Base-by-base conservation (phyloP, 2,888 invertebrate genomes). In the Torymus texanus region DNA sequence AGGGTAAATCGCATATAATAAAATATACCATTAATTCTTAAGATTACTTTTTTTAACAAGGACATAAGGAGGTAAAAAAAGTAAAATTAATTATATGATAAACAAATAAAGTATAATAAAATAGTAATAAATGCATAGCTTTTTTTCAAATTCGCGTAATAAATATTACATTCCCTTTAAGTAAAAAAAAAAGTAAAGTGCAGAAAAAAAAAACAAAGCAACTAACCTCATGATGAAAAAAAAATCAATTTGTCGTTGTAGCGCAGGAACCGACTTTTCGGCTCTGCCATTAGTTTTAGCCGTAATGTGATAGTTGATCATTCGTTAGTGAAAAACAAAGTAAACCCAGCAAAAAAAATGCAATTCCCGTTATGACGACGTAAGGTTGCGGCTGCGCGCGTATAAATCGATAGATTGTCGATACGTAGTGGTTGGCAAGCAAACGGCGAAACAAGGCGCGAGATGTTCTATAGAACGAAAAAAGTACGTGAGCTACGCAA, bases 211-310 rank as follows among this genome's bases (percentile, higher is more conserved):
- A 41, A 41, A 21, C 21, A 21, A 21, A 41, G 41, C 41, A 41
- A 41, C 41, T 41, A 41, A 41, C 41, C 41, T 41, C 41, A 41
- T 8, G 41, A 41, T 12, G 21, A 66, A 24, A 13, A 75, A 41
- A 59, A 18, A 67, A 61, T 62, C 50, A 53, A 62, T 41, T 41
- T 41, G 41, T 41, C 41, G 68, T 16, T 51, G 18, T 24, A 70
- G 53, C 16, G 50, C 53, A 41, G 41, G 59, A 67, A 66, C 55
- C 50, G 65, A 75, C 18, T 78, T 78, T 78, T 72, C 78, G 78
- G 75, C 76, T 81, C 79, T 79, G 81, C 53, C 76, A 12, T 77
- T 81, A 79, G 74, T 21, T 76, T 59, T 81, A 79, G 71, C 61
- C 8, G 21, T 70, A 67, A 71, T 77, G 56, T 67, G 58, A 67